Base-by-base conservation (phyloP, 2,888 invertebrate genomes). In the Endomychus coccineus region DNA sequence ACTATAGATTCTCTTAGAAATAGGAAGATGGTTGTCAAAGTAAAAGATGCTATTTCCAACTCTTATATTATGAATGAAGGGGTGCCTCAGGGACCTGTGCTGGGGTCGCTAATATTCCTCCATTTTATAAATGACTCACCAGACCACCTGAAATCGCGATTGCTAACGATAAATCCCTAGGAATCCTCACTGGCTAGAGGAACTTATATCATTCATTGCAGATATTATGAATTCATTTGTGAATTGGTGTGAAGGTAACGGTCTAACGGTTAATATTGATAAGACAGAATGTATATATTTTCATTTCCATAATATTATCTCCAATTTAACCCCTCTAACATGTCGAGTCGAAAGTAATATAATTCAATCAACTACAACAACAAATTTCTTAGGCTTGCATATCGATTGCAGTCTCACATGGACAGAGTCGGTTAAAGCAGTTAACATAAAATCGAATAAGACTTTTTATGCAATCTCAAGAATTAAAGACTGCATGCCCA, bases 81-180 rank as follows among this genome's bases (percentile, higher is more conserved):
- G 31, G 31, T 31, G 3, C 21, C 31, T 7, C 32, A 32, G 22
- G 32, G 32, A 15, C 14, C 32, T 22, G 31, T 31, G 2, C n/a
- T 31, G 31, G 31, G 31, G 21, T 21, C 31, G 11, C 31, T 31
- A 31, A 16, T 32, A n/a, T 31, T 31, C 12, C 13, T 31, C 14
- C 31, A 19, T 7, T 31, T 31, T 21, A 21, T 31, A 19, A 31
- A 31, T 31, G 31, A 31, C 17, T 11, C 21, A 12, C 31, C 21
- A 10, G 31, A 31, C 3, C 16, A 29, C 16, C 16, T 29, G 3
- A 5, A 9, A n/a, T n/a, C n/a, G n/a, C n/a, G n/a, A n/a, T n/a
- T n/a, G n/a, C n/a, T n/a, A n/a, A n/a, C n/a, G n/a, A n/a, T n/a
- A n/a, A n/a, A n/a, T n/a, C n/a, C n/a, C n/a, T n/a, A n/a, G n/a